phyloP scores from a whole-genome alignment of 2,888 invertebrate species.

The Andrena haemorrhoa region DNA sequence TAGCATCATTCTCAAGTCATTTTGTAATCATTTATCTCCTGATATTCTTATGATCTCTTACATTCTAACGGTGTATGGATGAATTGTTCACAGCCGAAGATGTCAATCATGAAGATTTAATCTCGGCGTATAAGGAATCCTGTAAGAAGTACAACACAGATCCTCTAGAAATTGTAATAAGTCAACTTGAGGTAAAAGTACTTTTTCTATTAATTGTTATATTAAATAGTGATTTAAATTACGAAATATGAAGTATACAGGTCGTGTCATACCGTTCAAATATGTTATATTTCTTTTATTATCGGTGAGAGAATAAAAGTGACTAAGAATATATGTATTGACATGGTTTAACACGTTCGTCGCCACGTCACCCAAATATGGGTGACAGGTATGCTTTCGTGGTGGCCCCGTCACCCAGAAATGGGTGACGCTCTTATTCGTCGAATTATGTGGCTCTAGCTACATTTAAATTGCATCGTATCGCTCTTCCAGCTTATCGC shows the following conservation, averaged over 20 bases:
- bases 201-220: constrained; percentile 29
- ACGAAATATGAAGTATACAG: not conserved
- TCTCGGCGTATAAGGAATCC: constrained; percentile 90
- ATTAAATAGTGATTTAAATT: not conserved
- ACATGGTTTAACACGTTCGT: too few species aligned
- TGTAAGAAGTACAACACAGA: constrained; percentile 90
- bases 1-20: constrained; percentile 32
- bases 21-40: constrained; percentile 29
- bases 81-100: constrained; percentile 87
- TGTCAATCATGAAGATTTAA: constrained; percentile 89
- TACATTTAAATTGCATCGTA: too few species aligned
- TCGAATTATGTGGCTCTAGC: too few species aligned
- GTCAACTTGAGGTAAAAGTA: constrained; percentile 89
- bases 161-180: constrained; percentile 89
- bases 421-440: too few species aligned
- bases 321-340: too few species aligned
- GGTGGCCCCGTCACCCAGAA: too few species aligned
- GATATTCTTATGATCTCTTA: not conserved
- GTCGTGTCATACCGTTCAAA: too few species aligned
- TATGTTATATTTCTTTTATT: too few species aligned
- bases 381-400: too few species aligned
- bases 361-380: too few species aligned
- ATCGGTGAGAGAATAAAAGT: too few species aligned
- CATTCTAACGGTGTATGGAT: constrained; percentile 30
- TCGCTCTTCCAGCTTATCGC: too few species aligned